These are phyloP conservation scores for Chalcosyrphus nemorum DNA, from an alignment of 2,888 invertebrate genomes.

Conservation along the genomic window DNA sequence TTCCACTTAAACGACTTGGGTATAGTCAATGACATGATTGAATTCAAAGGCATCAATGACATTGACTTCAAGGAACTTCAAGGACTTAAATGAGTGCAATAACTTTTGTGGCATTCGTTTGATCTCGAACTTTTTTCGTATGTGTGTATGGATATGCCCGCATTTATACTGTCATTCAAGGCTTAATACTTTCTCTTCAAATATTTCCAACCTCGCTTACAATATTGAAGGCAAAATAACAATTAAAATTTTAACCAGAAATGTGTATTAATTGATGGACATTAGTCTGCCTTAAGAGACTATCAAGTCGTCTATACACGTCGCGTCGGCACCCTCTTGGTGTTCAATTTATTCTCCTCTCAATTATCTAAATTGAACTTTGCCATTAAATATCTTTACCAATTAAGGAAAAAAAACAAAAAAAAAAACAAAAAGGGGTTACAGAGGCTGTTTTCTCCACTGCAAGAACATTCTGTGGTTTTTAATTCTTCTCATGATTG, in stretches of 20 bases:
- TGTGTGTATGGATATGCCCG: no score
- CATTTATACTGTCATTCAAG: no score
- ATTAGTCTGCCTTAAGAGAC: conserved; percentile 13
- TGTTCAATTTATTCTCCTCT: conserved; percentile 65
- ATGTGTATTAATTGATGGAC: conserved; percentile 17
- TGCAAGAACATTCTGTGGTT: conserved; percentile 2
- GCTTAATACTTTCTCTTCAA: conserved; percentile 20
- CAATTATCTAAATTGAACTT: conserved; percentile 72
- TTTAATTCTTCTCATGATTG: conserved; percentile 43
- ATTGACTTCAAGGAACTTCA: no score
- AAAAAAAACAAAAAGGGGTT: conserved; percentile 53
- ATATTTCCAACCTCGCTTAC: conserved; percentile 10
- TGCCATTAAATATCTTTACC: conserved; percentile 68
- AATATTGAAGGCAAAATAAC: conserved; percentile 41
- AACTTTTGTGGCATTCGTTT: no score
- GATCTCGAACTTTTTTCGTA: no score
- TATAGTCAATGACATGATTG: no score
- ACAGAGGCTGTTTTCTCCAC: conserved; percentile 3
- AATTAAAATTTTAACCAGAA: conserved; percentile 51
- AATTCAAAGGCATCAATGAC: no score
- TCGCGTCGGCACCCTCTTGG: conserved; percentile 65
- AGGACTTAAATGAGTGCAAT: no score
- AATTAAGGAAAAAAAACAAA: no score
- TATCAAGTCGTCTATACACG: conserved; percentile 20
- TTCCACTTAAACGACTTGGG: no score